phyloP scores from a whole-genome alignment of 2,888 invertebrate species.

The Lycaena phlaeas region DNA sequence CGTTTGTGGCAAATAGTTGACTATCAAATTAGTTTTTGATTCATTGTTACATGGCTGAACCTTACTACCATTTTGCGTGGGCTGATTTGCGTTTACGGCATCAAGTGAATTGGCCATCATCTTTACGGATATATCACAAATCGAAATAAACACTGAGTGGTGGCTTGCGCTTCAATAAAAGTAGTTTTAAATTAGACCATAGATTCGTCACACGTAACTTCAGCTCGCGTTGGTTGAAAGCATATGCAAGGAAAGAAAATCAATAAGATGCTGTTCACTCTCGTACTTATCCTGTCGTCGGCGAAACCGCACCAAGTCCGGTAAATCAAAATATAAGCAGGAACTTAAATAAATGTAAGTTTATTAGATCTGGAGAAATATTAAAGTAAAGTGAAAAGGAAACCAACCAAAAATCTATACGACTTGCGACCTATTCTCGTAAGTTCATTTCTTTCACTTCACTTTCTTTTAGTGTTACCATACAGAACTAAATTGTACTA shows the following conservation, averaged over 20 bases:
- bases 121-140: slow-evolving; percentile 46
- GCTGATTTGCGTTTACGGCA: slow-evolving; percentile 67
- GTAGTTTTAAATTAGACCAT: slow-evolving; percentile 44
- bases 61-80: slow-evolving; percentile 85
- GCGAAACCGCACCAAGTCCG: slow-evolving; percentile 46
- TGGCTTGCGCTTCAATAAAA: slow-evolving; percentile 29
- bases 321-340: slow-evolving; percentile 60
- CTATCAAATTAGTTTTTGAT: slow-evolving; percentile 98
- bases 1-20: slow-evolving; percentile 99
- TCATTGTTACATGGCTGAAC: slow-evolving; percentile 83
- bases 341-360: slow-evolving; percentile 63
- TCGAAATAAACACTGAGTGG: slow-evolving; percentile 44
- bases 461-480: slow-evolving; percentile 70
- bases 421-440: slow-evolving; percentile 71
- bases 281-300: slow-evolving; percentile 61
- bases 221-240: slow-evolving; percentile 71
- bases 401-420: slow-evolving; percentile 73
- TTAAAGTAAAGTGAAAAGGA: slow-evolving; percentile 71
- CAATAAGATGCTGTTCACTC: slow-evolving; percentile 72
- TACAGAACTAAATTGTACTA: slow-evolving; percentile 8
- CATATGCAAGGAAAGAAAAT: slow-evolving; percentile 73
- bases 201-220: slow-evolving; percentile 46
- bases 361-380: slow-evolving; percentile 67
- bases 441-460: slow-evolving; percentile 72
- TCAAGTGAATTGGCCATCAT: slow-evolving; percentile 72